Conservation (phyloP, 2,888 invertebrate species). For the Noctua fimbriata region DNA sequence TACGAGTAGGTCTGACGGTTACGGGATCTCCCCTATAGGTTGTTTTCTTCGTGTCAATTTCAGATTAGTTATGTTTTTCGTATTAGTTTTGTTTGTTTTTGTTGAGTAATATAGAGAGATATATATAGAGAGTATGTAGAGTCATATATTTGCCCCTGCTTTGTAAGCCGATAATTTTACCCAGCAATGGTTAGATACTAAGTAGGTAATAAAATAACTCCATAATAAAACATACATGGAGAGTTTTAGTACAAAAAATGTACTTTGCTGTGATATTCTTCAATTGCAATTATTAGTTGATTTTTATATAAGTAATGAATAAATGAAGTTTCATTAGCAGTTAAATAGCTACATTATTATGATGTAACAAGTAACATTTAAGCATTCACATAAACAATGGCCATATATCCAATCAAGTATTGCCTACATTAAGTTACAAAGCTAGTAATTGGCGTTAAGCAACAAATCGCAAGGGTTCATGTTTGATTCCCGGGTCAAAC, state of each 20-base stretch:
- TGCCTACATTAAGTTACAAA: slow-evolving; percentile 55
- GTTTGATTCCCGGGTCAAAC: slow-evolving; percentile 69
- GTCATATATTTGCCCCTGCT: too few relatives aligned
- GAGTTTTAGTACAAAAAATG: too few relatives aligned
- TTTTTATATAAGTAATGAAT: background rate
- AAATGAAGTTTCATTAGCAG: background rate
- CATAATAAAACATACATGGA: too few relatives aligned
- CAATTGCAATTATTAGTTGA: background rate
- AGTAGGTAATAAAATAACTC: background rate
- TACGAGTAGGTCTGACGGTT: too few relatives aligned
- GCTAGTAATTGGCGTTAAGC: slow-evolving; percentile 56
- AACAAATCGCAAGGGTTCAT: slow-evolving; percentile 68
- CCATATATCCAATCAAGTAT: slow-evolving; percentile 36
- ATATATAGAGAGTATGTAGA: too few relatives aligned
- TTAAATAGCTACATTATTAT: background rate
- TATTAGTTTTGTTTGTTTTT: too few relatives aligned
- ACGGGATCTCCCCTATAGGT: too few relatives aligned
- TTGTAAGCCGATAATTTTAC: too few relatives aligned
- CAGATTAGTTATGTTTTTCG: too few relatives aligned
- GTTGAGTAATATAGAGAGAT: too few relatives aligned
- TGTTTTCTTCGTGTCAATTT: too few relatives aligned
- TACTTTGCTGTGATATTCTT: background rate
- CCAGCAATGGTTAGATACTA: too few relatives aligned
- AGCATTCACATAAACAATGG: slow-evolving; percentile 40
- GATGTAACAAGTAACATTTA: background rate